Evolutionary conservation across 2,797 vertebrate species (phyloP).

Genomic region (Pangasius djambal): DNA sequence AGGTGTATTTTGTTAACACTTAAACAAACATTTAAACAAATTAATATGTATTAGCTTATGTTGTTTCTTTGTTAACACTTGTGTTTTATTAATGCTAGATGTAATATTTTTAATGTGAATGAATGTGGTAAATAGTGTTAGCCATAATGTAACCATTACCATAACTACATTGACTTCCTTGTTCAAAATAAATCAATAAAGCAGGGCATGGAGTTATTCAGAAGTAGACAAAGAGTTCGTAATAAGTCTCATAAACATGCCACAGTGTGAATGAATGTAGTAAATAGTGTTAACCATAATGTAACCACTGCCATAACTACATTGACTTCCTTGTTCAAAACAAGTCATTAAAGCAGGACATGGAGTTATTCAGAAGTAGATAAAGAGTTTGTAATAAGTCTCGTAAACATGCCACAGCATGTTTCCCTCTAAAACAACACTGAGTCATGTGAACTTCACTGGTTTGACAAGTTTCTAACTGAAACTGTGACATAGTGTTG

Average conservation of each 20-base stretch:
- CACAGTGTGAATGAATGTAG: not conserved
- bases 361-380: too few relatives aligned
- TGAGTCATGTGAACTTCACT: not conserved
- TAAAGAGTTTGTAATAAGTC: not conserved
- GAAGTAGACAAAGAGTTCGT: not conserved
- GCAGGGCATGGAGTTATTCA: too few relatives aligned
- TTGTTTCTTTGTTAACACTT: not conserved
- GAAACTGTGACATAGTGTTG: conserved; percentile 15
- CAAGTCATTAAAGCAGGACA: not conserved
- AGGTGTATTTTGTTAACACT: not conserved
- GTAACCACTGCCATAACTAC: not conserved
- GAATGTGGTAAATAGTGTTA: too few relatives aligned
- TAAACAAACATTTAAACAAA: not conserved
- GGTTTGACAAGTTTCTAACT: conserved; percentile 23
- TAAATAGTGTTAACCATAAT: too few relatives aligned
- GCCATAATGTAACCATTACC: not conserved
- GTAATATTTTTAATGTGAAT: not conserved
- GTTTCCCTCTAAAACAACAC: not conserved
- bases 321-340: not conserved
- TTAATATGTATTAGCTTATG: not conserved
- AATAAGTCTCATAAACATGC: not conserved
- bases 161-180: not conserved
- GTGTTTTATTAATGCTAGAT: not conserved
- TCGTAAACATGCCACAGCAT: conserved; percentile 2
- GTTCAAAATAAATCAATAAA: not conserved